Base-by-base conservation (phyloP, 1,140 invertebrate genomes). In the Geopemphigus sp. region DNA sequence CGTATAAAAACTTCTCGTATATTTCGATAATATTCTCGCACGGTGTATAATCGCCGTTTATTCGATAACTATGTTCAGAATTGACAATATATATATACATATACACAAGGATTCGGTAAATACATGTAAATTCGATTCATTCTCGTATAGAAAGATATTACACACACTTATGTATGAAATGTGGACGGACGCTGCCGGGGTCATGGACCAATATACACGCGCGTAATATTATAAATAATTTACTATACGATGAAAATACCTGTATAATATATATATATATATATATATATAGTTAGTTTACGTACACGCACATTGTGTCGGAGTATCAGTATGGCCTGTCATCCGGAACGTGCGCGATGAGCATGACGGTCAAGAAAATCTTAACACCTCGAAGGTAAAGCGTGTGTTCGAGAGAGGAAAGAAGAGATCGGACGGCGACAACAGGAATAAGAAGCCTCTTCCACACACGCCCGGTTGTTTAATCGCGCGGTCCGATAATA, bases 291-390 rank as follows among this genome's bases (percentile, higher is more conserved):
- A 50, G n/a, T n/a, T 32, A n/a, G n/a, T 1, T 45, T 4, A 6
- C 12, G 54, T 45, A 47, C 54, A 32, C 12, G n/a, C 54, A 76
- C 53, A 76, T 56, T 73, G 70, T 73, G 50, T n/a, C 22, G n/a
- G 39, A 22, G 32, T 76, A 76, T 73, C 56, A 50, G 29, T 39
- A 39, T 45, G n/a, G 14, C 19, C 56, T 17, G 11, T 76, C 73
- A 76, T 76, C 73, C 73, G 73, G 73, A 76, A 76, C 73, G 73
- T 56, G 29, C 73, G 73, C 73, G 29, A 76, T 76, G 73, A 45
- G 73, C 73, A 76, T 76, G 73, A 63, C 74, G 57, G 24, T 22
- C 22, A 50, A 63, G 74, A 47, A 47, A 78, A 78, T 61, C 39
- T 76, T 26, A 26, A 50, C 72, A 59, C 54, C 54, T 76, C 53